Conservation (phyloP, 2,113 vertebrate species). For the Sceloporus undulatus region DNA sequence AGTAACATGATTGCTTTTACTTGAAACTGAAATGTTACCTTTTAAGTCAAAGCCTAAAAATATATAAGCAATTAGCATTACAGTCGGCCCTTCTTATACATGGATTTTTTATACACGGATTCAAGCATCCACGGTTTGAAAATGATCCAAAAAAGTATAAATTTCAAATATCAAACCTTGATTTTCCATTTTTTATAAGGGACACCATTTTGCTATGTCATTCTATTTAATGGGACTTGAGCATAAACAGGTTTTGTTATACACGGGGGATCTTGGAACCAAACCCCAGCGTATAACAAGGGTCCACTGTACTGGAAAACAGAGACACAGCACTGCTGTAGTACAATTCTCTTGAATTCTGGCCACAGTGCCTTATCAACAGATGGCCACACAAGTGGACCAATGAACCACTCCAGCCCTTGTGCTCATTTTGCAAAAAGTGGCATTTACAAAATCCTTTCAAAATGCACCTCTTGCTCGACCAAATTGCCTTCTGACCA, state of each 20-base stretch:
- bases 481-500: conserved; percentile 83
- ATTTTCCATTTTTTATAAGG: too few species aligned
- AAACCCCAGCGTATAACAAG: too few species aligned
- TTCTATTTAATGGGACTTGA: too few species aligned
- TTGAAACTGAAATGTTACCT: neutral
- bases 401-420: conserved; percentile 64
- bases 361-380: conserved; percentile 75
- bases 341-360: conserved; percentile 41
- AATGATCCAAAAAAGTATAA: too few species aligned
- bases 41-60: neutral
- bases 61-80: neutral
- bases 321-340: neutral
- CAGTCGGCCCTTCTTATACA: too few species aligned
- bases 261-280: too few species aligned
- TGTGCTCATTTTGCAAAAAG: conserved; percentile 69
- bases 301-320: neutral
- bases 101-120: too few species aligned
- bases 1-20: neutral
- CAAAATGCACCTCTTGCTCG: conserved; percentile 72
- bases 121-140: too few species aligned
- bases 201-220: too few species aligned
- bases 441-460: conserved; percentile 74
- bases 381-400: conserved; percentile 83
- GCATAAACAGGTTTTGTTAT: too few species aligned
- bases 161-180: too few species aligned